Evolutionary conservation across 2,113 vertebrate species (phyloP).

Genomic region (Paralichthys olivaceus): DNA sequence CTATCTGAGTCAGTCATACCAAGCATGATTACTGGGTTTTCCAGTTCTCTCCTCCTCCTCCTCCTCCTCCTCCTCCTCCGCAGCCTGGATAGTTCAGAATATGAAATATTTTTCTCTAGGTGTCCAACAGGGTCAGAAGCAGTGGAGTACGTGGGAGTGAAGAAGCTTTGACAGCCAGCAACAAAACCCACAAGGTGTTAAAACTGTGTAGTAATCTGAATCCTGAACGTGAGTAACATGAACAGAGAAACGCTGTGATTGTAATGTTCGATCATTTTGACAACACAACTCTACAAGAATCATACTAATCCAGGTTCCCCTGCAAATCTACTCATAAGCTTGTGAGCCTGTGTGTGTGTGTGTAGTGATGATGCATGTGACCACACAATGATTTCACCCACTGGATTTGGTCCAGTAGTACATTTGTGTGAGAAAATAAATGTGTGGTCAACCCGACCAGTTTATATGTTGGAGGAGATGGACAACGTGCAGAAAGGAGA

Average conservation of each 20-base stretch:
- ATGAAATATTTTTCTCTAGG: constrained; percentile 27
- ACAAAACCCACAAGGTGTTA: constrained; percentile 32
- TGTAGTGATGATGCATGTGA: too few relatives aligned
- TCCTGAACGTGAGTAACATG: neutral
- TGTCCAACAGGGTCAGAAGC: constrained; percentile 34
- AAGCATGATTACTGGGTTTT: neutral
- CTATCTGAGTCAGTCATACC: constrained; percentile 12
- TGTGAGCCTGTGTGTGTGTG: too few relatives aligned
- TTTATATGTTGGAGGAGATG: too few relatives aligned
- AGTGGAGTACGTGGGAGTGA: constrained; percentile 52
- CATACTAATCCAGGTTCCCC: too few relatives aligned
- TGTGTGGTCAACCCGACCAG: too few relatives aligned
- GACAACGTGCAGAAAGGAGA: too few relatives aligned
- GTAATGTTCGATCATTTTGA: too few relatives aligned
- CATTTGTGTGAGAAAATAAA: too few relatives aligned
- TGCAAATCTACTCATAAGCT: too few relatives aligned
- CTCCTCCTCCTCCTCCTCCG: constrained; percentile 20
- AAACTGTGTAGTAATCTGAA: constrained; percentile 31
- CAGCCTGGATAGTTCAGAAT: constrained; percentile 26
- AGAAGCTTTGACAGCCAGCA: constrained; percentile 12
- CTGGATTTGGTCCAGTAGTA: too few relatives aligned
- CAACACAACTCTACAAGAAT: too few relatives aligned
- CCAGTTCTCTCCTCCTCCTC: neutral
- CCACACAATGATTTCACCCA: too few relatives aligned
- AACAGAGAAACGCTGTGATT: neutral